Evolutionary conservation across 2,113 vertebrate species (phyloP).

Genomic region (Pyrgilauda ruficollis): DNA sequence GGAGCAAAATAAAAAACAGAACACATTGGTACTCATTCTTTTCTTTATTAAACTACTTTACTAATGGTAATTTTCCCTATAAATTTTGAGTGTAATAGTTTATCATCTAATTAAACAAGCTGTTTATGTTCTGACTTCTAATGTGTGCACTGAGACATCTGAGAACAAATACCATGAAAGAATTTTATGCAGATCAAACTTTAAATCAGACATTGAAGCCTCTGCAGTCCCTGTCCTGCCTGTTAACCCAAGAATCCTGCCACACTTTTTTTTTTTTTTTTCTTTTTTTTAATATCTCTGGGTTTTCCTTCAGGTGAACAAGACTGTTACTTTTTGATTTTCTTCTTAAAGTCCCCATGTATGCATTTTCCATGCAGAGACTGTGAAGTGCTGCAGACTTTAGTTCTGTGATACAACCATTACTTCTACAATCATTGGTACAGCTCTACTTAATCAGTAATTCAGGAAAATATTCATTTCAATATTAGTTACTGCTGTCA

Average conservation of each 20-base stretch:
- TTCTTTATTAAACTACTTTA: not conserved
- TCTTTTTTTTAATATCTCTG: not conserved
- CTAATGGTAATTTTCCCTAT: not conserved
- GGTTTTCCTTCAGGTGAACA: not conserved
- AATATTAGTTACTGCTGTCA: not conserved
- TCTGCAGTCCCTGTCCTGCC: not conserved
- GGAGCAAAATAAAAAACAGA: not conserved
- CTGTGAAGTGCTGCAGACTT: not conserved
- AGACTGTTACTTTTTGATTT: not conserved
- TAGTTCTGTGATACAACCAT: not conserved
- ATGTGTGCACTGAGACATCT: not conserved
- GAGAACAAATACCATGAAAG: not conserved
- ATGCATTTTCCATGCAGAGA: not conserved
- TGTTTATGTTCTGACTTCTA: not conserved
- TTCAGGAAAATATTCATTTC: not conserved
- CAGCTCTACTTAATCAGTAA: not conserved
- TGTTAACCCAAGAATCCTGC: not conserved
- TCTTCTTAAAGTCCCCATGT: not conserved
- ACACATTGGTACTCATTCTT: not conserved
- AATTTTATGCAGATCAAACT: not conserved
- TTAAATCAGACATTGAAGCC: not conserved
- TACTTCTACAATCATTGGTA: not conserved
- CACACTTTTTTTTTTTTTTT: rapidly evolving
- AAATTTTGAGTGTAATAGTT: not conserved
- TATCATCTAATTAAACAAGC: not conserved